These are phyloP conservation scores for Genyomyrus donnyi DNA, from an alignment of 2,113 vertebrate species.

Conservation along the genomic window DNA sequence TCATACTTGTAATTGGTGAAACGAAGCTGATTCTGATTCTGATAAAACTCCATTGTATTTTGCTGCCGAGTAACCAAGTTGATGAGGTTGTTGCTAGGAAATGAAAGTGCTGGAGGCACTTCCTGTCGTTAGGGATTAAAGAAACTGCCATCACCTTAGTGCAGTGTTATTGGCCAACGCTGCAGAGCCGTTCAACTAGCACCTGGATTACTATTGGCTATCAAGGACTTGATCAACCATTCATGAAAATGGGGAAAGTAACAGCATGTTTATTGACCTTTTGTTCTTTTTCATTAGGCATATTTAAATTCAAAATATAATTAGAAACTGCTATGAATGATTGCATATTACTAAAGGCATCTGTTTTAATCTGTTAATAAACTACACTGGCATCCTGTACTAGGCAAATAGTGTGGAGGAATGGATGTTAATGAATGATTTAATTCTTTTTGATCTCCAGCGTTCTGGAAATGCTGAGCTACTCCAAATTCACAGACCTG, in stretches of 20 bases:
- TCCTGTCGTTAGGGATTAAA: not conserved
- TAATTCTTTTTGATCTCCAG: conserved; percentile 34
- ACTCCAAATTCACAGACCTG: conserved; percentile 64
- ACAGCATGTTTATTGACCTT: not conserved
- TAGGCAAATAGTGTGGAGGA: not conserved
- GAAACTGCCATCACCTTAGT: not conserved
- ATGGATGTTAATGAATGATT: not conserved
- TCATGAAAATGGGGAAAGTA: not conserved
- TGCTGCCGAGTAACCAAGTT: not conserved
- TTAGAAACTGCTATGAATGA: not conserved
- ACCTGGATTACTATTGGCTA: not conserved
- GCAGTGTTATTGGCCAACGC: not conserved
- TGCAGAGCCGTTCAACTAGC: not conserved
- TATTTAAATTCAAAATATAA: not conserved
- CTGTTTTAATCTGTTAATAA: not conserved
- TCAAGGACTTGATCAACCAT: not conserved
- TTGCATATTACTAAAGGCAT: not conserved
- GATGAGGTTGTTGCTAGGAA: conserved; percentile 1
- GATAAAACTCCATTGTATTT: not conserved
- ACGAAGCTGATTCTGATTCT: not conserved
- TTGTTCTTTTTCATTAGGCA: not conserved
- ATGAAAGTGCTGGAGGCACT: not conserved
- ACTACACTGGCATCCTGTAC: not conserved
- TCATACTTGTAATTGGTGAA: not conserved
- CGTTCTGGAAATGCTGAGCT: conserved; percentile 69